Base-by-base conservation (phyloP, 2,113 vertebrate species). In the Setophaga petechia region DNA sequence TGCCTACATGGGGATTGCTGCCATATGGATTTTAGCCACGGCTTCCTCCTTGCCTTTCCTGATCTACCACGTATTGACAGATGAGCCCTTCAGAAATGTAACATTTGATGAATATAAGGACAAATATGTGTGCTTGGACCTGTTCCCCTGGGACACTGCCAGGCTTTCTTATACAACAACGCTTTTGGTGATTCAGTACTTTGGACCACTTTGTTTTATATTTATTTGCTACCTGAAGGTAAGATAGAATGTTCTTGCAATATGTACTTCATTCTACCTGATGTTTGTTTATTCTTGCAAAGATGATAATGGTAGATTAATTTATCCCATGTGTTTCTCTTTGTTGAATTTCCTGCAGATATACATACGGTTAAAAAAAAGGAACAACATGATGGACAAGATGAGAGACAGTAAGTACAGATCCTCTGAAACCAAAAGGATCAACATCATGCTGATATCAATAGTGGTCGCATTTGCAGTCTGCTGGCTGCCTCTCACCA, bases 181-280 rank as follows among this genome's bases (percentile, higher is more conserved):
- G 3, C 98, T 99, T 84, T 95, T 99, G 97, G 95, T 98, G 79
- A 97, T 99, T 76, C 98, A 99, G 90, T 99, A 99, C 75, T 97
- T 99, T 21, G 98, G 98, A 24, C 98, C 98, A 0, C 98, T 99
- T 66, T 98, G 97, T 87, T 99, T 99, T 93, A 99, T 99, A 97
- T 99, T 99, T 94, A 97, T 99, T 96, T 99, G 98, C 97, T 99
- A 99, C 96, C 97, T 98, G 89, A 99, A 99, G 98, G 98, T 99
- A 98, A 98, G 97, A 86, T 54, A 80, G 61, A 93, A 62, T 44
- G 7, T 39, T 15, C 41, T 90, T 68, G 31, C 4, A 19, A 11
- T 62, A 31, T 2, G 2, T 55, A 7, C 23, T 41, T 44, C 3
- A 9, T 78, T 80, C 62, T 92, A 15, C 79, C 71, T 84, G 49